Evolutionary conservation across 2,888 invertebrate genomes (phyloP), one percentile per base, ranked within the genome.

Genomic region (Conus canariensis): DNA sequence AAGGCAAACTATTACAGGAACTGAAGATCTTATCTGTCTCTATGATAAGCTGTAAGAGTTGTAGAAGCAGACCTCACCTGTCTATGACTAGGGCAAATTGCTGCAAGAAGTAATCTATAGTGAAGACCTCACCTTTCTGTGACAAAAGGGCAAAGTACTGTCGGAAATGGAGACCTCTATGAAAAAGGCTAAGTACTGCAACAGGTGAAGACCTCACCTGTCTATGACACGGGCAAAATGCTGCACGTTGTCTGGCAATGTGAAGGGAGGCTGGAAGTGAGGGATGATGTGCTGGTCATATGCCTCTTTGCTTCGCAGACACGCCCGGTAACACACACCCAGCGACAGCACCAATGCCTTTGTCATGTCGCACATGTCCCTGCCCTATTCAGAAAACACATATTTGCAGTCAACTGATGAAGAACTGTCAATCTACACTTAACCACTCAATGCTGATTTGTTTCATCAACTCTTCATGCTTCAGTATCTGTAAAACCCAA

Each of bases 291-390:
- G 90, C 16, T 92, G 82, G 45, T 94, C 92, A 92, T 94, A 95
- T 58, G 93, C 92, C 0, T 91, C 92, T 77, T 95, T 92, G 58
- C 92, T 94, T 67, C 93, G 93, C 85, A 94, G 92, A 88, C 94
- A 94, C 14, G 94, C 94, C 88, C 95, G 94, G 92, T 95, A 95
- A 90, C 95, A 95, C 22, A 95, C 94, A 30, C 94, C 95, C 12
- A 95, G 92, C 56, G 95, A 95, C 59, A 95, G 92, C 2, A 95
- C 92, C 64, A 95, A 90, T 8, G 95, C 92, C 58, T 94, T 90
- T 12, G 94, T 94, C 64, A 94, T 82, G 87, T 94, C 93, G 10
- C n/a, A 30, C 82, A 64, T 80, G 19, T 82, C 77, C 2, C 14
- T 22, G 45, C 10, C 82, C 82, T 83, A 58, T 14, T 80, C 45